phyloP scores from a whole-genome alignment of 2,113 vertebrate species.

The Pelmatolapia mariae region DNA sequence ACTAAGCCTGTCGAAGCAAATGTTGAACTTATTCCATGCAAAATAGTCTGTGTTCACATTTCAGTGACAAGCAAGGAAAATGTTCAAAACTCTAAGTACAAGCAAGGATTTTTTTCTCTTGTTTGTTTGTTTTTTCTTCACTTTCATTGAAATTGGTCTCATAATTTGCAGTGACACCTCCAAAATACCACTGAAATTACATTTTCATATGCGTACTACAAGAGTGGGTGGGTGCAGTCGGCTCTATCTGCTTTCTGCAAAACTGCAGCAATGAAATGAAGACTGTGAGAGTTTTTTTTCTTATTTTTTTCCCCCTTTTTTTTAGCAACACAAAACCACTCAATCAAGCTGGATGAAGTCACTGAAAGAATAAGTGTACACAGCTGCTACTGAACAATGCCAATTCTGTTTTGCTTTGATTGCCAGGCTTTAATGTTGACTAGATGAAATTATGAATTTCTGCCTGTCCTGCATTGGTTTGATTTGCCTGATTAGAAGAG shows the following conservation, averaged over 20 bases:
- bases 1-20: not conserved
- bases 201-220: not conserved
- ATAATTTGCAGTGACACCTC: not conserved
- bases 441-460: conserved; percentile 5
- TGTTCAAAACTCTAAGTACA: not conserved
- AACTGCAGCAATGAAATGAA: not conserved
- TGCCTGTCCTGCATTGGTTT: not conserved
- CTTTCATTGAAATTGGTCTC: not conserved
- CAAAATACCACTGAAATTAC: not conserved
- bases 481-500: conserved; percentile 33
- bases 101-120: not conserved
- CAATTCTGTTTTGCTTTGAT: conserved; percentile 13
- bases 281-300: not conserved
- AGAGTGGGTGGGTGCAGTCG: not conserved
- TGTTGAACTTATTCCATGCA: not conserved
- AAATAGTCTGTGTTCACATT: not conserved
- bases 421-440: not conserved
- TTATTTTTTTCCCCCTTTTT: not conserved
- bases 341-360: conserved; percentile 5
- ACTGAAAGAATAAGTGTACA: not conserved
- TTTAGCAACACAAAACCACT: not conserved
- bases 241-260: not conserved
- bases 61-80: not conserved
- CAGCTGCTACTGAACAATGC: not conserved
- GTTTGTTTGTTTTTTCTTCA: not conserved